Conservation (phyloP, 2,797 vertebrate species). For the Morelia viridis region DNA sequence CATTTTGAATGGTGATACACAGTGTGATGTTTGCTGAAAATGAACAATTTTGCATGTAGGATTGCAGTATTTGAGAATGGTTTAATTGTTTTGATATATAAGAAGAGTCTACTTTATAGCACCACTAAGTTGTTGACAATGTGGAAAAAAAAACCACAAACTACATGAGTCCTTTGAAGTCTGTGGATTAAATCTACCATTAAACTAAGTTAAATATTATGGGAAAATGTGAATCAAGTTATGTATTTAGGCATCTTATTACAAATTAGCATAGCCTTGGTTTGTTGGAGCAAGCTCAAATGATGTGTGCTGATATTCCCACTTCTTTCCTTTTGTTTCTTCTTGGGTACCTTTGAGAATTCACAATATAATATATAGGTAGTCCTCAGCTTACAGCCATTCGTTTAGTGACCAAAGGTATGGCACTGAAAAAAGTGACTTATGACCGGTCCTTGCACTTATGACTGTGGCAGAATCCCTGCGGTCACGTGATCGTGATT, state of each 20-base stretch:
- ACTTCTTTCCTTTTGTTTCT: not conserved
- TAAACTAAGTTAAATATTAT: not conserved
- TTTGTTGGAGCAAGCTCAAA: not conserved
- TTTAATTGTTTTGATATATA: not conserved
- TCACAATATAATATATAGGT: not conserved
- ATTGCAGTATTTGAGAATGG: not conserved
- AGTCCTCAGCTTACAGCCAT: too few species aligned
- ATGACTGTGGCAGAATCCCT: too few species aligned
- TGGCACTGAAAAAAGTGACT: too few species aligned
- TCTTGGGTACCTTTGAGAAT: not conserved
- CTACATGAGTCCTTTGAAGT: not conserved
- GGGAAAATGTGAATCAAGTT: not conserved
- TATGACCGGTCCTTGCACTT: too few species aligned
- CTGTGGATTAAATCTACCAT: not conserved
- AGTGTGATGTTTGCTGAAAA: not conserved
- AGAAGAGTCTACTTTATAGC: not conserved
- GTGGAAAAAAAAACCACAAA: not conserved
- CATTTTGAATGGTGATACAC: not conserved
- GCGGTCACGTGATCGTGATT: too few species aligned
- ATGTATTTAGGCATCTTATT: not conserved
- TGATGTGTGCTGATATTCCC: not conserved
- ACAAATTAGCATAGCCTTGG: not conserved
- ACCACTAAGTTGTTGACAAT: not conserved
- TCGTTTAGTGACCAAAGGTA: too few species aligned
- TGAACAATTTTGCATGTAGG: not conserved